Base-by-base conservation (phyloP, 2,888 invertebrate species). In the Geophilus truncorum region DNA sequence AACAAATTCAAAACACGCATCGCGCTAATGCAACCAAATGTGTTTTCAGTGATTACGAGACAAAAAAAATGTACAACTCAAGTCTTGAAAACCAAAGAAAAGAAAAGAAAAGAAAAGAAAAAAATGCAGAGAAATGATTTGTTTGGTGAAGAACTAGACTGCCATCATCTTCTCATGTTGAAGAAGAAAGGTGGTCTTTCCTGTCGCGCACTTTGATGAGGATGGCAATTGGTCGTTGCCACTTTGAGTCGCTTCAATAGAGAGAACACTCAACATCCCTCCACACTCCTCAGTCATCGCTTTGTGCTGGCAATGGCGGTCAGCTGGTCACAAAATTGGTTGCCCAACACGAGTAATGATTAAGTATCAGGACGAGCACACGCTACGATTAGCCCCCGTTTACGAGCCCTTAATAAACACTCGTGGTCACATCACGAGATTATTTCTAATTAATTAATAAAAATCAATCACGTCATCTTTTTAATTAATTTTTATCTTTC, bases 151-250 rank as follows among this genome's bases (percentile, higher is more conserved):
- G n/a, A 45, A n/a, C 15, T 62, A 62, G 62, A 62, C 62, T 62
- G 62, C 62, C 62, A 62, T 62, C 62, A 62, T 62, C 62, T 62
- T 62, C 62, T 62, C 62, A 62, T 62, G 45, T 45, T 45, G 40
- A 40, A 57, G 62, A 62, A 62, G 62, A 62, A 62, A 62, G 28
- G 62, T 62, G 62, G 62, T 62, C 62, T 62, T 62, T 62, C 62
- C 62, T 62, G 62, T 62, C 62, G 62, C 62, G 62, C 62, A 62
- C 62, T 62, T 62, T 62, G 62, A 62, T 62, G 62, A 62, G 62
- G 62, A 62, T 62, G 62, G 62, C 62, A 62, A 62, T 62, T 62
- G 62, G 62, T 62, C 62, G 62, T 62, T 62, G 62, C 62, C 62
- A 62, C 62, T 62, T 62, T 62, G 62, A 62, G 62, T 62, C 62